Conservation (phyloP, 2,888 invertebrate genomes). For the Elegia similella region DNA sequence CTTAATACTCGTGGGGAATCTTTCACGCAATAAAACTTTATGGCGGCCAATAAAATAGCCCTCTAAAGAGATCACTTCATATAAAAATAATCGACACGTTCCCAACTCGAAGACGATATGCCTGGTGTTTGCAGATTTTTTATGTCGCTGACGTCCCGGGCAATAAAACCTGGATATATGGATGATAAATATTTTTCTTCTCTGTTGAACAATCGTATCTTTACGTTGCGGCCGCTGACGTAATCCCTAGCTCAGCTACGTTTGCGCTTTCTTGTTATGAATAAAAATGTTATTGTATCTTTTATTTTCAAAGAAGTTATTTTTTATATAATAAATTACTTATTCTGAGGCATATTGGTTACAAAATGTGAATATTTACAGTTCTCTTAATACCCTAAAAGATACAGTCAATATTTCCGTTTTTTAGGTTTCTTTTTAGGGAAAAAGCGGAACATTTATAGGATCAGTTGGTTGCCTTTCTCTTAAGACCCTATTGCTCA, state of each 20-base stretch:
- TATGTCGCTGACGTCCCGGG: slow-evolving; percentile 28
- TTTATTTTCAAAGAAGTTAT: not conserved
- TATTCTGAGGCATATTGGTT: no score
- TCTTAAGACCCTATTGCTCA: no score
- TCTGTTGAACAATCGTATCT: slow-evolving; percentile 9
- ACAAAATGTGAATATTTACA: no score
- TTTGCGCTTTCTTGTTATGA: not conserved
- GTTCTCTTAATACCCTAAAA: no score
- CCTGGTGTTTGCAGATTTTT: slow-evolving; percentile 37
- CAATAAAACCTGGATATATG: slow-evolving; percentile 31
- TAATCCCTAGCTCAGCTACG: not conserved
- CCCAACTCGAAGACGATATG: slow-evolving; percentile 32
- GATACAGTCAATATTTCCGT: no score
- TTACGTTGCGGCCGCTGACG: not conserved
- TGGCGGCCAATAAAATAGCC: slow-evolving; percentile 54
- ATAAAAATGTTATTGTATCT: not conserved
- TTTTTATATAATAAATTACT: no score
- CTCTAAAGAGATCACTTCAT: slow-evolving; percentile 58
- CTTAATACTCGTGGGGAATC: slow-evolving; percentile 59
- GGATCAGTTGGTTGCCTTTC: no score
- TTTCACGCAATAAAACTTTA: slow-evolving; percentile 66
- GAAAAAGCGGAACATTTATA: no score
- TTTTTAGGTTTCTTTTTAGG: no score
- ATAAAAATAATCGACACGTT: slow-evolving; percentile 55
- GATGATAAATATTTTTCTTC: slow-evolving; percentile 28